These are phyloP conservation scores for Sceloporus undulatus DNA, from an alignment of 2,113 vertebrate genomes.

Conservation along the genomic window DNA sequence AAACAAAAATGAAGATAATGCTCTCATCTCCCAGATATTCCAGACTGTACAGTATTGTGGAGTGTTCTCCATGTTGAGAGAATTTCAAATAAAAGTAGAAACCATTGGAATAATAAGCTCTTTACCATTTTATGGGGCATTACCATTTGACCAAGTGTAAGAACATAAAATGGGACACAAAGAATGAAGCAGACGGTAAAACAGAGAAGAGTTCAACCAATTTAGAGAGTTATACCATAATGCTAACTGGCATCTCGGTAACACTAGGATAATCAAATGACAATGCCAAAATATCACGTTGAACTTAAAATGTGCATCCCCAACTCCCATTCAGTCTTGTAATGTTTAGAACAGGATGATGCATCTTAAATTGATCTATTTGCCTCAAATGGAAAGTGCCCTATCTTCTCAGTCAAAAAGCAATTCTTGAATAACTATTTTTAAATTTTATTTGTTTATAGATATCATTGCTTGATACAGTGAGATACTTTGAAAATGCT, in stretches of 20 bases:
- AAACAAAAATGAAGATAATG: not conserved
- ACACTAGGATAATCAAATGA: not conserved
- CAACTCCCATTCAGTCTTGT: too few relatives aligned
- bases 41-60: not conserved
- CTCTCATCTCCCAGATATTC: not conserved
- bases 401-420: conserved; percentile 11
- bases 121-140: not conserved
- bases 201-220: not conserved
- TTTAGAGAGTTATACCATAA: not conserved
- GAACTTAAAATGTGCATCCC: not conserved
- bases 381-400: conserved; percentile 5
- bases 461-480: not conserved
- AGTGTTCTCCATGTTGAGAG: not conserved
- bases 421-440: conserved; percentile 31
- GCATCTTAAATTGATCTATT: conserved; percentile 21
- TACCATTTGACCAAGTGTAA: not conserved
- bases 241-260: not conserved
- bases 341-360: not conserved
- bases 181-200: too few relatives aligned
- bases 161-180: not conserved
- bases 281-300: too few relatives aligned
- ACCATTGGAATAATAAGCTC: not conserved
- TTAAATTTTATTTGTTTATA: not conserved
- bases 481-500: not conserved
- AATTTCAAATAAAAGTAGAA: not conserved